These are phyloP conservation scores for Dendrolimus pini DNA, from an alignment of 2,888 invertebrate species.

Conservation along the genomic window DNA sequence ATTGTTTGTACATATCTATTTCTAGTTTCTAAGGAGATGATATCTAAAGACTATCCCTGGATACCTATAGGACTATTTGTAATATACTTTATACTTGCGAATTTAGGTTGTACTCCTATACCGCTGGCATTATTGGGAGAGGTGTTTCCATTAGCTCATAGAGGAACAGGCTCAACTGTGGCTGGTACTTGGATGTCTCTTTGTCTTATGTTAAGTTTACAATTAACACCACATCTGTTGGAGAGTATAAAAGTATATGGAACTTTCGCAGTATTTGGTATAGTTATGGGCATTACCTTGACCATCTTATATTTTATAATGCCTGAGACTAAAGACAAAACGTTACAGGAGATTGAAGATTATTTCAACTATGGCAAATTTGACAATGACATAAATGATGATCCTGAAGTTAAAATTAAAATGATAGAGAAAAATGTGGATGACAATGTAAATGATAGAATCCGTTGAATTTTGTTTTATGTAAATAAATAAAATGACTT, in stretches of 20 bases:
- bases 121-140: conserved; percentile 49
- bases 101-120: conserved; percentile 50
- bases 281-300: conserved; percentile 18
- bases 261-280: conserved; percentile 26
- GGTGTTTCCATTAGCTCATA: conserved; percentile 44
- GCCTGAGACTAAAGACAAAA: conserved; percentile 32
- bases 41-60: conserved; percentile 27
- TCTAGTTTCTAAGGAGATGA: conserved; percentile 20
- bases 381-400: conserved; percentile 7
- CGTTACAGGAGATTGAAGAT: conserved; percentile 29
- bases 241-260: conserved; percentile 25
- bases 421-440: conserved; percentile 8
- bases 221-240: conserved; percentile 31
- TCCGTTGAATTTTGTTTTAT: too few relatives aligned
- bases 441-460: too few relatives aligned
- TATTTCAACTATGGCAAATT: conserved; percentile 22
- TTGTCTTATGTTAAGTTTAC: conserved; percentile 28
- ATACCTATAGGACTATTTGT: conserved; percentile 35
- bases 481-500: too few relatives aligned
- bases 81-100: conserved; percentile 39
- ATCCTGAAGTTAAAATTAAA: conserved; percentile 9
- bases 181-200: conserved; percentile 32
- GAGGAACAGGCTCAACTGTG: conserved; percentile 33
- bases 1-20: conserved; percentile 33
- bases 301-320: conserved; percentile 23